Conservation (phyloP, 2,797 vertebrate species). For the Bradypus variegatus region DNA sequence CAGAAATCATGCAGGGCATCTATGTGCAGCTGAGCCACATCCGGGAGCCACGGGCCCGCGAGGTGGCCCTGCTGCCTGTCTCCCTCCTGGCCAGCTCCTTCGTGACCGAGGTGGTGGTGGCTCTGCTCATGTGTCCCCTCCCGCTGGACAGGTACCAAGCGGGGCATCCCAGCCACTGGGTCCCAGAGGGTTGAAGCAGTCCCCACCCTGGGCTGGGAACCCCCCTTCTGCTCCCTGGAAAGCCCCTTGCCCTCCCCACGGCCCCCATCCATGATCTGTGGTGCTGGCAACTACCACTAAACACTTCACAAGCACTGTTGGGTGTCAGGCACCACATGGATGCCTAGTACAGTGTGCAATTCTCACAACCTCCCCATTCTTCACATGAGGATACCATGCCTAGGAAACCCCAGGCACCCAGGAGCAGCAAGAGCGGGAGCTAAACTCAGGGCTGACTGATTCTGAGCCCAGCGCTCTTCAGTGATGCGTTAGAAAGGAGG, state of each 20-base stretch:
- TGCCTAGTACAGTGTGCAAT: background rate
- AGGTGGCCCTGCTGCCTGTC: constrained; percentile 59
- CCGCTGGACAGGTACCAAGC: constrained; percentile 64
- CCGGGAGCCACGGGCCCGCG: constrained; percentile 41
- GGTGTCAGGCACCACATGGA: background rate
- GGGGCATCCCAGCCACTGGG: background rate
- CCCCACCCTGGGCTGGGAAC: fast-evolving
- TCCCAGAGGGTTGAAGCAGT: background rate
- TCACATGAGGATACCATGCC: constrained; percentile 8
- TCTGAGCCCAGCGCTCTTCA: background rate
- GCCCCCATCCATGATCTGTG: fast-evolving
- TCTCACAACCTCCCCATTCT: background rate
- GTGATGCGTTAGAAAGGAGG: background rate
- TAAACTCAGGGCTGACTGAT: background rate
- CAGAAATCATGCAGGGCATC: constrained; percentile 65
- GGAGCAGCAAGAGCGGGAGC: background rate
- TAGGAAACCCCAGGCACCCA: background rate
- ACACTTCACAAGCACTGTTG: background rate
- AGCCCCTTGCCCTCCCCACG: background rate
- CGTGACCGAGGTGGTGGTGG: constrained; percentile 61
- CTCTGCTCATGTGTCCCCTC: constrained; percentile 66
- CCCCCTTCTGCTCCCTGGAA: background rate
- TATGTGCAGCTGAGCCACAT: constrained; percentile 53
- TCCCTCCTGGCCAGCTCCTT: constrained; percentile 64
- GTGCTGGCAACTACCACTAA: background rate